Evolutionary conservation across 1,140 invertebrate species (phyloP), one percentile per base, ranked within the genome.

Genomic region (Cherax quadricarinatus): DNA sequence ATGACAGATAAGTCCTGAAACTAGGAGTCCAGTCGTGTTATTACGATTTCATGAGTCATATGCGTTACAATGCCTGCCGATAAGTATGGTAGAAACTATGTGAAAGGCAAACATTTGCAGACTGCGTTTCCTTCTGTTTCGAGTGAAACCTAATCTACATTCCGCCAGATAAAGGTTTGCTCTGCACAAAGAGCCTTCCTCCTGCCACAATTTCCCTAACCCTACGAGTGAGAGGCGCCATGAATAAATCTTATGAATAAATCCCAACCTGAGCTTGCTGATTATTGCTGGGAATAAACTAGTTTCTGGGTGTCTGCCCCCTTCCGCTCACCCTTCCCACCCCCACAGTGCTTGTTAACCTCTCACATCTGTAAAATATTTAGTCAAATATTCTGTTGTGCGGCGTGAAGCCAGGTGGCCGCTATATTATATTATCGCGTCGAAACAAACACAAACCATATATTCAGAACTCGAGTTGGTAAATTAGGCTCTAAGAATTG

Each of bases 191-290:
- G 30, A 41, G 30, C 30, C 30, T 60, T 60, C 9, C 57, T 60
- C 9, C 57, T 16, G 57, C 57, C 57, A 60, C 57, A 60, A 16
- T 9, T 10, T 60, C 57, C 57, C 9, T 60, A 60, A 60, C 9
- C 57, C 30, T 41, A 41, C 30, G 62, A 5, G 62, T 16, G 62
- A 5, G 62, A 66, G 4, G 18, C 62, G 16, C 62, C 62, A 18
- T 66, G 62, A 66, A 66, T 66, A 66, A 66, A 66, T 57, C 53
- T 57, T 57, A 66, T 66, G 62, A 66, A 66, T 66, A 66, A 66
- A 66, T 66, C 62, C 18, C 62, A 14, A 1, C 62, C 62, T 66
- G 4, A 66, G 10, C 12, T 18, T 66, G 62, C 62, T 66, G 62
- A 66, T 66, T 66, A 66, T 66, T 21, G 62, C 62, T 66, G 10